Base-by-base conservation (phyloP, 2,888 invertebrate species). In the Papilio demoleus region DNA sequence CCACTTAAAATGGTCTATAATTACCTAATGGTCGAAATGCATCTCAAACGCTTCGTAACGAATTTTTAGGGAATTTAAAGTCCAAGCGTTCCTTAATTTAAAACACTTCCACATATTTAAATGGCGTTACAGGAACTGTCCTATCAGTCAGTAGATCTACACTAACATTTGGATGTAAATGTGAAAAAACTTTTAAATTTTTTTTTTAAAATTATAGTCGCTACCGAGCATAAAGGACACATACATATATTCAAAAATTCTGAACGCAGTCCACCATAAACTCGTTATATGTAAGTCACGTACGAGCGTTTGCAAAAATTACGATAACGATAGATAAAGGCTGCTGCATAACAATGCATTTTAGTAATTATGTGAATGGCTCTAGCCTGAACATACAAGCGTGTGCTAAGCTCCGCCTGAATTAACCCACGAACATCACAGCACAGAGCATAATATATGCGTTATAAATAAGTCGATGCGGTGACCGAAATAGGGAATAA, bases 221-320 rank as follows among this genome's bases (percentile, higher is more conserved):
- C 9, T 5, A 45, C 2, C 8, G 8, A 19, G 9, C 12, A 50
- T 27, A 14, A 24, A 50, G 14, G 50, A 27, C 50, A 50, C 22
- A 50, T 50, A 50, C 27, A 14, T 19, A n/a, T n/a, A n/a, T n/a
- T n/a, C n/a, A n/a, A 27, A 27, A 12, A 24, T 50, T 24, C 14
- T 50, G 24, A 50, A 24, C 60, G n/a, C 40, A 42, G 38, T 42
- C 14, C 9, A 40, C 38, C 22, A 76, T 73, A 65, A 69, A 66
- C 71, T n/a, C 22, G 50, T 38, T 17, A 14, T 34, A 64, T 27
- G 36, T 24, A 22, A 22, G 17, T 34, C 58, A 45, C 42, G 40
- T 45, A 19, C 34, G 34, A 31, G 2, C 65, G 40, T 38, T 19
- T 40, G 22, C 34, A 65, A 42, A 58, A 65, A 65, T 42, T 34